Percentiles rank a stretch among this genome's conserved stretches.
Conservation (phyloP, 1,140 invertebrate genomes). For the Zaprionus inermis region DNA sequence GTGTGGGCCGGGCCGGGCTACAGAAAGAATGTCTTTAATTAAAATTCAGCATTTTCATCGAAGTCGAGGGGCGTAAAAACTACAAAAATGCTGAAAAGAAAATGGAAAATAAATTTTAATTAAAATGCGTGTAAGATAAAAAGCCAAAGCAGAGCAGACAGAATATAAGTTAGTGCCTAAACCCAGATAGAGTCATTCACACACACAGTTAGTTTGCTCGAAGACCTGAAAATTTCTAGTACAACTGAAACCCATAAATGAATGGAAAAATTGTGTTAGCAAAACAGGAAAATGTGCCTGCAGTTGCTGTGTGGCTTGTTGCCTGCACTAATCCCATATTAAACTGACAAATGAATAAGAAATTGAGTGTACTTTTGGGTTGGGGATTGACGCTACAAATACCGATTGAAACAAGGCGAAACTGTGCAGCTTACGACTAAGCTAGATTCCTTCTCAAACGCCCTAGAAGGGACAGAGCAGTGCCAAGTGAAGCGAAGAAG, state of each 20-base stretch:
- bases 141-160: slow-evolving; percentile 28
- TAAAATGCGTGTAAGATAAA: slow-evolving; percentile 70
- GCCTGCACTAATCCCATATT: slow-evolving; percentile 55
- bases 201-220: slow-evolving; percentile 11
- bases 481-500: no score
- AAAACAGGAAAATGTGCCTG: slow-evolving; percentile 11
- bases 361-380: slow-evolving; percentile 35
- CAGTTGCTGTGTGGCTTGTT: neutral
- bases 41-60: slow-evolving; percentile 52
- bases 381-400: neutral
- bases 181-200: slow-evolving; percentile 13
- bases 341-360: slow-evolving; percentile 48
- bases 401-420: neutral
- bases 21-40: slow-evolving; percentile 57
- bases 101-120: slow-evolving; percentile 46
- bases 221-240: neutral
- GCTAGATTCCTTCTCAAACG: no score
- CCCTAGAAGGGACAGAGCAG: neutral
- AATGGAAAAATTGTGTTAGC: no score
- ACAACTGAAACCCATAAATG: no score
- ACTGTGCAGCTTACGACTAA: slow-evolving; percentile 9
- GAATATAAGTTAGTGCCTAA: slow-evolving; percentile 3
- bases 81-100: slow-evolving; percentile 29
- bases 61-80: neutral
- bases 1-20: neutral